Evolutionary conservation across 2,113 vertebrate genomes (phyloP).

Genomic region (Bufo gargarizans): DNA sequence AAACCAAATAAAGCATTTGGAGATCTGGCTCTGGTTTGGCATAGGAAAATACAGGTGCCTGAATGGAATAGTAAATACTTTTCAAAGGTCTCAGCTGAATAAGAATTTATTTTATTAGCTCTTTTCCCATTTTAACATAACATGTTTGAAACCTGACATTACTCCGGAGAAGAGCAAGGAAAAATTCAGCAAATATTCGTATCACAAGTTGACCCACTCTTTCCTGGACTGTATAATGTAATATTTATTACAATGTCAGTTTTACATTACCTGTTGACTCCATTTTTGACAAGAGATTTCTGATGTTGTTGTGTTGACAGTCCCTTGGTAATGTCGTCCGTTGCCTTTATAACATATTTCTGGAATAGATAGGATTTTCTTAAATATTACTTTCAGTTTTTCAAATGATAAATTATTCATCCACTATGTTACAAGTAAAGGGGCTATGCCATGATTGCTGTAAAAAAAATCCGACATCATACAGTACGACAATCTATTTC

Average conservation of each 20-base stretch:
- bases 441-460: too few species aligned
- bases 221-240: background rate
- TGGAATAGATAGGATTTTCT: conserved; percentile 58
- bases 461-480: too few species aligned
- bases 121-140: conserved; percentile 7
- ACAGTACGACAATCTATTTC: too few species aligned
- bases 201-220: background rate
- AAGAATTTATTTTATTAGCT: conserved; percentile 22
- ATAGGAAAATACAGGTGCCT: conserved; percentile 22
- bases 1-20: conserved; percentile 29
- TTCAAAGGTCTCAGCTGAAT: conserved; percentile 34
- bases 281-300: conserved; percentile 84
- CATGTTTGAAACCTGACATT: conserved; percentile 8
- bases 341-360: conserved; percentile 81
- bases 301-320: conserved; percentile 75
- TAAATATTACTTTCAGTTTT: background rate
- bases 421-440: too few species aligned
- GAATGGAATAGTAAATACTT: conserved; percentile 21
- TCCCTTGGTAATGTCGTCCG: conserved; percentile 85
- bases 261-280: conserved; percentile 78
- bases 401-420: background rate
- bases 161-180: background rate
- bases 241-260: conserved; percentile 18
- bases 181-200: background rate
- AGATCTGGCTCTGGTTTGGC: background rate